Evolutionary conservation across 2,797 vertebrate species (phyloP).

Genomic region (Dipus sagitta): DNA sequence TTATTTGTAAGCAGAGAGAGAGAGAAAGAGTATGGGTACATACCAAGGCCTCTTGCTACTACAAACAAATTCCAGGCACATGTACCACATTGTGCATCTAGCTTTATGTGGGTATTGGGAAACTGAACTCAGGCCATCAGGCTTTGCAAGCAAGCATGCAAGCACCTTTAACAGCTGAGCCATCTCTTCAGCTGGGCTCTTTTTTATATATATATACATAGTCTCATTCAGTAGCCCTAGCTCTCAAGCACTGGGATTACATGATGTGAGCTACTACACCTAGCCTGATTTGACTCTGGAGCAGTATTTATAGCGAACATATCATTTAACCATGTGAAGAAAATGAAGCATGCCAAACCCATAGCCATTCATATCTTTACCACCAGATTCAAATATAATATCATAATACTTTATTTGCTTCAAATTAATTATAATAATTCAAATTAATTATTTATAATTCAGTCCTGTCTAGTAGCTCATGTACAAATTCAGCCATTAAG

Average conservation of each 20-base stretch:
- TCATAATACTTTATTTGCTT: not conserved
- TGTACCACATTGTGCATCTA: too few species aligned
- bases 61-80: too few species aligned
- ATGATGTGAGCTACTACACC: not conserved
- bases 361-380: not conserved
- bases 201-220: too few species aligned
- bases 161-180: too few species aligned
- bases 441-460: not conserved
- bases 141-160: too few species aligned
- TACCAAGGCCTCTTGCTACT: too few species aligned
- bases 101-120: too few species aligned
- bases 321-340: not conserved
- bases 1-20: not conserved
- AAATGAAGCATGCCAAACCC: constrained; percentile 19
- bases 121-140: too few species aligned
- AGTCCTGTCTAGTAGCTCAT: not conserved
- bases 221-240: not conserved
- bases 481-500: not conserved
- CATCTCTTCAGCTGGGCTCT: too few species aligned
- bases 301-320: constrained; percentile 5
- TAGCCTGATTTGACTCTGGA: not conserved
- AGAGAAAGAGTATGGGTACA: too few species aligned
- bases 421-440: not conserved
- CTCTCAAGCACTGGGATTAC: not conserved
- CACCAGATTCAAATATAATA: not conserved